These are phyloP conservation scores for Stegophylla sp. DNA, from an alignment of 2,888 invertebrate genomes.

Conservation along the genomic window DNA sequence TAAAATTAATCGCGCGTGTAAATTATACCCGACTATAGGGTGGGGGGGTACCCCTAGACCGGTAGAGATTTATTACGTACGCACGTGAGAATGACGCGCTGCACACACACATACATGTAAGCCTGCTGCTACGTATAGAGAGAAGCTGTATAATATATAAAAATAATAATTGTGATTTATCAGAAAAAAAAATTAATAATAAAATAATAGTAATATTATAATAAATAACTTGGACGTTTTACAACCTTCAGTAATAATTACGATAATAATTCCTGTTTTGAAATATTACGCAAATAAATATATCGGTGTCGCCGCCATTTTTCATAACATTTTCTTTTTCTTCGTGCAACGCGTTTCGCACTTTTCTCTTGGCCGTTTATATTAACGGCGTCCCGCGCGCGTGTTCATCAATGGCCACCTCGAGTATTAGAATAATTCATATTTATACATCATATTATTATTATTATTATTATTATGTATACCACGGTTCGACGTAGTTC, in stretches of 20 bases:
- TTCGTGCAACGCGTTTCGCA: neutral
- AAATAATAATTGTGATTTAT: constrained; percentile 28
- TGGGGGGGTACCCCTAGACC: neutral
- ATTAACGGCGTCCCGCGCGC: neutral
- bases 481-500: constrained; percentile 16
- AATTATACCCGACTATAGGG: constrained; percentile 1
- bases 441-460: no score
- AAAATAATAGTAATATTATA: neutral
- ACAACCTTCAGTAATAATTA: constrained; percentile 24
- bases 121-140: neutral
- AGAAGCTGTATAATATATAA: neutral
- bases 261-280: constrained; percentile 32
- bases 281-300: constrained; percentile 26
- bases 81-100: constrained; percentile 7
- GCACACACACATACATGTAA: neutral
- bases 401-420: neutral
- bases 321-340: neutral
- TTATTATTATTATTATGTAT: no score
- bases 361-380: constrained; percentile 12
- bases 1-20: constrained; percentile 19
- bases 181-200: neutral
- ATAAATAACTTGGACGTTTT: constrained; percentile 18
- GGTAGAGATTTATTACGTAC: constrained; percentile 22
- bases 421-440: no score
- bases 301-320: neutral